These are phyloP conservation scores for Platerodrilus igneus DNA, from an alignment of 2,888 invertebrate genomes.

Conservation along the genomic window DNA sequence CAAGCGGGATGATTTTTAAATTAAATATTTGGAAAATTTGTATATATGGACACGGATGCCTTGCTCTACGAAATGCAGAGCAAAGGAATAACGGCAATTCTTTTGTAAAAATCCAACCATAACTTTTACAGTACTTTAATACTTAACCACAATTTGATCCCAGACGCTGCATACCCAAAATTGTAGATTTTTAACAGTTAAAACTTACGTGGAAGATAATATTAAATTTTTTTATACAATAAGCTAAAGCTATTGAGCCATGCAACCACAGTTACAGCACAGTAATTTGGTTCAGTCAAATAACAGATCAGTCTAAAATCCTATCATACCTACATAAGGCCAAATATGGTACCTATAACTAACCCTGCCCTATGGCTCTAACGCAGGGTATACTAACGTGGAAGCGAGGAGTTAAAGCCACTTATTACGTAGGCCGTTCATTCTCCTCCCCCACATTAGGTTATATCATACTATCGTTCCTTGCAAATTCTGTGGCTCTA, in stretches of 20 bases:
- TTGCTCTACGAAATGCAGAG: too few species aligned
- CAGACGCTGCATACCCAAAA: too few species aligned
- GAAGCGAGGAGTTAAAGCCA: slow-evolving; percentile 60
- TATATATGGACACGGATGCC: too few species aligned
- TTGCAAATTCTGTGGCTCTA: slow-evolving; percentile 72
- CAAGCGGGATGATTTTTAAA: too few species aligned
- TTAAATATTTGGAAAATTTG: too few species aligned
- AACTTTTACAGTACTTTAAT: too few species aligned
- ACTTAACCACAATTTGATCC: too few species aligned
- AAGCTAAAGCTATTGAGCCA: too few species aligned
- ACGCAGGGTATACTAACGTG: slow-evolving; percentile 37
- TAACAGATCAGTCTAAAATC: slow-evolving; percentile 40
- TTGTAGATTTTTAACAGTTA: too few species aligned
- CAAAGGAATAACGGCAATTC: too few species aligned
- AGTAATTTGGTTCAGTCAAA: slow-evolving; percentile 39
- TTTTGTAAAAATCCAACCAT: slow-evolving; percentile 21
- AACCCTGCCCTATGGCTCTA: slow-evolving; percentile 33
- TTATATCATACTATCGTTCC: slow-evolving; percentile 94
- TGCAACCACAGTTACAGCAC: slow-evolving; percentile 19
- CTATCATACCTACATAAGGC: slow-evolving; percentile 44
- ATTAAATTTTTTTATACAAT: too few species aligned
- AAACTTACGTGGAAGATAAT: too few species aligned
- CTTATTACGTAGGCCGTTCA: slow-evolving; percentile 72
- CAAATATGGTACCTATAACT: slow-evolving; percentile 40
- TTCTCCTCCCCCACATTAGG: slow-evolving; percentile 87